Evolutionary conservation across 2,888 invertebrate species (phyloP).

Genomic region (Deilephila porcellus): DNA sequence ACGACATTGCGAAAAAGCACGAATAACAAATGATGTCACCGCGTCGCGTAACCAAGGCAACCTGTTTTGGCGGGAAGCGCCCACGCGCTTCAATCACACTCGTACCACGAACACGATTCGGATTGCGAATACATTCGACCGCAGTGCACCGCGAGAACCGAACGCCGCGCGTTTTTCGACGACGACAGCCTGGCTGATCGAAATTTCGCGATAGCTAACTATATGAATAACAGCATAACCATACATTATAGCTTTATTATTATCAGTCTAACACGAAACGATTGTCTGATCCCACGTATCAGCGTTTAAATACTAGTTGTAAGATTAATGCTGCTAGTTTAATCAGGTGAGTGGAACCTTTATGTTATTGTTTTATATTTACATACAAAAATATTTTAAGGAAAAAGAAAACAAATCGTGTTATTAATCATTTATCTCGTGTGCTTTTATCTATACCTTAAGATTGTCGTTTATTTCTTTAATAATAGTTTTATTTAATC

Average conservation of each 20-base stretch:
- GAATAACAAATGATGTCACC: constrained; percentile 31
- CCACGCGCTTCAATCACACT: constrained; percentile 52
- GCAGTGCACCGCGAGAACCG: constrained; percentile 80
- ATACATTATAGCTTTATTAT: not conserved
- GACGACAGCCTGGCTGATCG: constrained; percentile 77
- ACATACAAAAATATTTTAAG: not conserved
- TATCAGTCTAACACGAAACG: constrained; percentile 4
- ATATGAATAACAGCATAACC: constrained; percentile 34
- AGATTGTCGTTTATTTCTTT: not conserved
- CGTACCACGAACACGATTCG: constrained; percentile 37
- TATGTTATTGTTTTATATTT: constrained; percentile 23
- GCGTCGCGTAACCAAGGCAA: constrained; percentile 72
- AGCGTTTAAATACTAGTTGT: constrained; percentile 33
- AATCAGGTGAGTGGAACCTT: constrained; percentile 48
- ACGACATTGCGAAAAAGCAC: constrained; percentile 30
- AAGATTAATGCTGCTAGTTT: constrained; percentile 39
- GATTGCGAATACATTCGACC: constrained; percentile 69
- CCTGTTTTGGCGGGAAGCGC: constrained; percentile 80
- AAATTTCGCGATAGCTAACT: constrained; percentile 59
- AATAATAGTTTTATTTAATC: not conserved
- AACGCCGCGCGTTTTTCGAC: constrained; percentile 70
- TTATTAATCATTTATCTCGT: not conserved
- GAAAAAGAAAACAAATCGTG: too few species aligned
- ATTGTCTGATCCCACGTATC: constrained; percentile 5
- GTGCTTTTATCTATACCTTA: not conserved